phyloP scores from a whole-genome alignment of 2,113 vertebrate species.

The Dasyurus viverrinus region DNA sequence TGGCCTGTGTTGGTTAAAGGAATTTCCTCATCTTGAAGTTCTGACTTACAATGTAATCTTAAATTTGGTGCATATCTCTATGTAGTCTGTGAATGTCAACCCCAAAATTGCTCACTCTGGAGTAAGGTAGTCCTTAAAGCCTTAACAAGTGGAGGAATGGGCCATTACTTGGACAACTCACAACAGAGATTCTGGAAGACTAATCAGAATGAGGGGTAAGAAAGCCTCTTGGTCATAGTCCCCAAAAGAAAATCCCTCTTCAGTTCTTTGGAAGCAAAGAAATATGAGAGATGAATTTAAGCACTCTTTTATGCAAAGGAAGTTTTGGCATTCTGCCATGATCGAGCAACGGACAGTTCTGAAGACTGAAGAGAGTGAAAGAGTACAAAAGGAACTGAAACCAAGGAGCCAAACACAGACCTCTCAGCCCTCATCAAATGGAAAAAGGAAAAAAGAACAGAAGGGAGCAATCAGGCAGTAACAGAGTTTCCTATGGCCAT shows the following conservation, averaged over 20 bases:
- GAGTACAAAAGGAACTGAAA: not conserved
- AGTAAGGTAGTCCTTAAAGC: constrained; percentile 52
- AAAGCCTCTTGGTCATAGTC: not conserved
- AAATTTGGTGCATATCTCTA: not conserved
- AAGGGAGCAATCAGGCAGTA: not conserved
- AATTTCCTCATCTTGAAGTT: not conserved
- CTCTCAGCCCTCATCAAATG: not conserved
- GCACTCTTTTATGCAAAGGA: rapidly evolving
- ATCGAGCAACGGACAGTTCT: not conserved
- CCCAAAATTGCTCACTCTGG: constrained; percentile 31
- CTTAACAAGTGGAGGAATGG: constrained; percentile 28
- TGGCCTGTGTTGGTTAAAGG: not conserved
- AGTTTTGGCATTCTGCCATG: not conserved
- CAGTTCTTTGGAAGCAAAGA: not conserved
- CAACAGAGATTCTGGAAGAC: not conserved
- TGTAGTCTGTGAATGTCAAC: not conserved
- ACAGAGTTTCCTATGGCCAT: not conserved
- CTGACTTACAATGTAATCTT: not conserved
- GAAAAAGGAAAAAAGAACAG: not conserved
- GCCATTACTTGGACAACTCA: not conserved
- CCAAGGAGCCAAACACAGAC: not conserved
- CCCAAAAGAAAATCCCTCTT: not conserved
- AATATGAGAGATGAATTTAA: not conserved
- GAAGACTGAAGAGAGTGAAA: not conserved
- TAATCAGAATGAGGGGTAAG: not conserved